Evolutionary conservation across 2,888 invertebrate genomes (phyloP).

Genomic region (Acanthosepion pharaonis): DNA sequence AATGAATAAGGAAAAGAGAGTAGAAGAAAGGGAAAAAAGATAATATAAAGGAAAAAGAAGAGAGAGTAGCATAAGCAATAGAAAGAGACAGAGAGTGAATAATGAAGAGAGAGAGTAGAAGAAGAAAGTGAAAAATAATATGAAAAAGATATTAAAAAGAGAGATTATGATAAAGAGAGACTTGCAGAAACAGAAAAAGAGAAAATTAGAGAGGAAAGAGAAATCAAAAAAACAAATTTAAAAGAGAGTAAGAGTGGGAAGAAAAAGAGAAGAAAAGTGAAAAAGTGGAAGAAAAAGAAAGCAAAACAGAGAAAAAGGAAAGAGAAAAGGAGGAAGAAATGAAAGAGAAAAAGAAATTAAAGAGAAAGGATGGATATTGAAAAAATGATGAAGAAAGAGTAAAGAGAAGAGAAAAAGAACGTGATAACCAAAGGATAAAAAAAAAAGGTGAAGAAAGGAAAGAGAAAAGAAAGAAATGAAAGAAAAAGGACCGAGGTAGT

Average conservation of each 20-base stretch:
- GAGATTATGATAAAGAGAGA: not conserved
- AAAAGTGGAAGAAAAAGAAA: not conserved
- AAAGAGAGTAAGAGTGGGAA: not conserved
- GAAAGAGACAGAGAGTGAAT: too few relatives aligned
- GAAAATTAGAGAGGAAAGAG: not conserved
- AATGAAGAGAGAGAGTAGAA: not conserved
- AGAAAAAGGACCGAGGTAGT: not conserved
- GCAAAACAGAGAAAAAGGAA: not conserved
- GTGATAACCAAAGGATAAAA: not conserved
- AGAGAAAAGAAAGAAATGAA: not conserved
- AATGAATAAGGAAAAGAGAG: too few relatives aligned
- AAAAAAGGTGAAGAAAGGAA: not conserved
- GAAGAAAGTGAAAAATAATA: not conserved
- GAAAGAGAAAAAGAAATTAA: not conserved
- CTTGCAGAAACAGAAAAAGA: too few relatives aligned
- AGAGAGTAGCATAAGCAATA: not conserved
- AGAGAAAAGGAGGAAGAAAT: accelerated
- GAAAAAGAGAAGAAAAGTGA: not conserved
- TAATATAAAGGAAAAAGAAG: too few relatives aligned
- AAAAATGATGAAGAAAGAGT: not conserved
- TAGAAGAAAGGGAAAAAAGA: too few relatives aligned
- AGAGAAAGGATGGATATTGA: not conserved
- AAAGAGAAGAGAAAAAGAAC: accelerated
- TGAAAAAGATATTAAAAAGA: not conserved
- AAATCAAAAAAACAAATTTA: not conserved